Conservation (phyloP, 2,113 vertebrate species). For the Gambusia affinis region DNA sequence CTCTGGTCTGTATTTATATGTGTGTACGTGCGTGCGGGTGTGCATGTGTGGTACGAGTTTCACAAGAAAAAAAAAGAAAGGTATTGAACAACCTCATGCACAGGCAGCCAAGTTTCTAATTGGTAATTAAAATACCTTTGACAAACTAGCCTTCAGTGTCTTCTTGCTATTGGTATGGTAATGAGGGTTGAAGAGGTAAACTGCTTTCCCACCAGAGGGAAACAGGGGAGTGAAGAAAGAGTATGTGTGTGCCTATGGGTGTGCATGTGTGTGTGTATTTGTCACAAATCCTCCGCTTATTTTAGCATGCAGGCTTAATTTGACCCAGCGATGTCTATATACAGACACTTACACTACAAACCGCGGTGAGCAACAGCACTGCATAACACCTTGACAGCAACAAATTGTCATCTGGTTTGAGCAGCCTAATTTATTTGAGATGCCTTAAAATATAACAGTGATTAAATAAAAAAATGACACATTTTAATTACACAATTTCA, state of each 20-base stretch:
- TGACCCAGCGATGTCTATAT: slow-evolving; percentile 17
- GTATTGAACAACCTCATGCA: slow-evolving; percentile 45
- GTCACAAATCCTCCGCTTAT: slow-evolving; percentile 13
- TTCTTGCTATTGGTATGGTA: slow-evolving; percentile 71
- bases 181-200: slow-evolving; percentile 72
- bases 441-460: not conserved
- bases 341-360: not conserved
- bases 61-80: slow-evolving; percentile 18
- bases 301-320: slow-evolving; percentile 20
- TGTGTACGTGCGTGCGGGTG: slow-evolving; percentile 21
- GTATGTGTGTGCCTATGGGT: not conserved
- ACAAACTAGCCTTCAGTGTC: slow-evolving; percentile 67
- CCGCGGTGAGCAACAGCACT: not conserved
- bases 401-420: not conserved
- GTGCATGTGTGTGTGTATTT: slow-evolving; percentile 11
- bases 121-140: slow-evolving; percentile 78
- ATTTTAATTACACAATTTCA: too few species aligned
- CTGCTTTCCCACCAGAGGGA: slow-evolving; percentile 55
- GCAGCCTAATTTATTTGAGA: not conserved
- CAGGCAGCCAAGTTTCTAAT: slow-evolving; percentile 71
- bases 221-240: slow-evolving; percentile 13
- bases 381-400: not conserved
- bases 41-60: slow-evolving; percentile 5
- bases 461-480: not conserved
- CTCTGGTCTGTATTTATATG: slow-evolving; percentile 45